Evolutionary conservation across 1,140 invertebrate species (phyloP), one percentile per base, ranked within the genome.

Genomic region (Panagrolaimus sp.): DNA sequence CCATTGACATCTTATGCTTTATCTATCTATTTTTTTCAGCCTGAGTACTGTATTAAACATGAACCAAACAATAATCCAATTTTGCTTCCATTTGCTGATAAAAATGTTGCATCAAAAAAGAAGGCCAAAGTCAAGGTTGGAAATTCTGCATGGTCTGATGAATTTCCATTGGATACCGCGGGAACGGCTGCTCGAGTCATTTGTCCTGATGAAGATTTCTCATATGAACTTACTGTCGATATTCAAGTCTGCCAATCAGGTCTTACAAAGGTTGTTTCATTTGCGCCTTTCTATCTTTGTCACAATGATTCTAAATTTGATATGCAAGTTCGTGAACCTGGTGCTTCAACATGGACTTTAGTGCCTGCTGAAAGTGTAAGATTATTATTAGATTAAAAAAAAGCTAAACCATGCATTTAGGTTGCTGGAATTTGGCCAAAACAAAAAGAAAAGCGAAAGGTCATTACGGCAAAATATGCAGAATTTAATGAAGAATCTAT

Each of bases 161-260:
- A 94, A 83, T 98, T 98, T 83, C 92, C 95, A 0, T 85, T 98
- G 62, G 95, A 98, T 83, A 93, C 93, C 21, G 94, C 94, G 17
- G 95, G 95, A 3, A 96, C 91, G 70, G 90, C 91, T 64, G 95
- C 94, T 55, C 89, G 90, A 12, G 89, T 98, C 0, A 86, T 86
- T 14, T 97, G 94, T 79, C 90, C 90, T 81, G 86, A 90, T 10
- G 87, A 89, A 77, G 84, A 88, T 71, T 86, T 87, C 52, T 76
- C 73, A 17, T 85, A 80, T 73, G 83, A 84, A 67, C 83, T 98
- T 81, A 94, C 93, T 43, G 91, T 98, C 1, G 90, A 92, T 58
- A 97, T 97, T 84, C 88, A 90, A 70, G 84, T 98, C 71, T 92
- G 90, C 1, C 90, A 90, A 75, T 93, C 92, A 82, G 91, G 93